Percentiles rank a stretch among this genome's conserved stretches.
These are phyloP conservation scores for Otolemur crassicaudatus DNA, from an alignment of 2,797 vertebrate genomes.

Conservation along the genomic window DNA sequence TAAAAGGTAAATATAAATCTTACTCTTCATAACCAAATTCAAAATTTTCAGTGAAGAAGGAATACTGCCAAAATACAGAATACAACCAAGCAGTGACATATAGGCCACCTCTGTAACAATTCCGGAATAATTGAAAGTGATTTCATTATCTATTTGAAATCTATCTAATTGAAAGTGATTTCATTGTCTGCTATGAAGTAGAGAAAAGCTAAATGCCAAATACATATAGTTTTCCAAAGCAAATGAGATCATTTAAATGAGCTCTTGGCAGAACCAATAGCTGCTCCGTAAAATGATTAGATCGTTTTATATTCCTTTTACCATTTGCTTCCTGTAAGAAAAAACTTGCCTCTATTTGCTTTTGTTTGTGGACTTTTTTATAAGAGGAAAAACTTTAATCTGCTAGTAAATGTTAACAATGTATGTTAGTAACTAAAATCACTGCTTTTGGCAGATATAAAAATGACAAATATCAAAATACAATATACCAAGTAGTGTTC, in stretches of 20 bases:
- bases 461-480: constrained; percentile 43
- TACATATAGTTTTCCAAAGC: constrained; percentile 26
- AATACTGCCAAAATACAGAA: constrained; percentile 56
- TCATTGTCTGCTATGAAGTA: constrained; percentile 60
- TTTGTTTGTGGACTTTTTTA: neutral
- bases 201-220: constrained; percentile 62
- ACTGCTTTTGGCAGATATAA: neutral
- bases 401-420: neutral
- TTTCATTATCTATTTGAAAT: constrained; percentile 58
- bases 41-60: constrained; percentile 44
- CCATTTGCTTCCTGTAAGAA: constrained; percentile 38
- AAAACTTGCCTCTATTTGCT: constrained; percentile 43
- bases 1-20: constrained; percentile 62
- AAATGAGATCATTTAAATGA: constrained; percentile 63
- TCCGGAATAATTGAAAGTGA: constrained; percentile 65
- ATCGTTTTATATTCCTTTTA: constrained; percentile 54
- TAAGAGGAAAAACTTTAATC: neutral
- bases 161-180: constrained; percentile 66
- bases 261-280: constrained; percentile 56
- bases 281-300: constrained; percentile 62
- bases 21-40: constrained; percentile 65
- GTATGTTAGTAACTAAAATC: neutral
- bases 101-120: neutral
- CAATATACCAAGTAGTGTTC: neutral
- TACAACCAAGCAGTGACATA: neutral